Base-by-base conservation (phyloP, 2,797 vertebrate genomes). In the Phaenicophaeus curvirostris region DNA sequence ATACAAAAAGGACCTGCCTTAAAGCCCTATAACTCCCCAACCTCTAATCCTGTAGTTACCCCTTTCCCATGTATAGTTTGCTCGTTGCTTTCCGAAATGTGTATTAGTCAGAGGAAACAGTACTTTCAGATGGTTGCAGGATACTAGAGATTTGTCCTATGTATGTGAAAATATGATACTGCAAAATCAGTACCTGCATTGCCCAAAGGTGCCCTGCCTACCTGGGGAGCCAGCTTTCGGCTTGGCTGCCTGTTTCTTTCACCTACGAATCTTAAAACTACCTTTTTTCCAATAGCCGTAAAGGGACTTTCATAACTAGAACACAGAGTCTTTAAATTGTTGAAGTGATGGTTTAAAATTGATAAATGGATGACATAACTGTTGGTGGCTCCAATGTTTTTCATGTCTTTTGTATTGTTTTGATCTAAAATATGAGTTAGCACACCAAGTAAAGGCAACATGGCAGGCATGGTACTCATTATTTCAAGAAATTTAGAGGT, bases 281-380 rank as follows among this genome's bases (percentile, higher is more conserved):
- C 46, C 33, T 62, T 65, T 54, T 65, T 24, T 27, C 63, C 67
- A 68, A 42, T 0, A 18, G 75, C 57, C 72, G 17, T 21, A 37
- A 21, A 86, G 30, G 44, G 67, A 68, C 68, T 59, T 87, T 30
- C 23, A 2, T 71, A 67, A 65, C 81, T 83, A 27, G 86, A 89
- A 71, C 59, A 59, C 74, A 55, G 78, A 48, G 46, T 35, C 75
- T 79, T 80, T 74, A 39, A 63, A 44, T 18, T 71, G 4, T 67
- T 79, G 86, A 89, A 90, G 77, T 8, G 41, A 25, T 63, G 88
- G 84, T 85, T 94, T 95, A 93, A 94, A 94, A 77, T 74, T 89
- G 94, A 96, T 89, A 51, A 90, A 89, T 77, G 89, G 50, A 46
- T 71, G 84, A 54, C 65, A 83, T 77, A 85, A 80, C 61, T 21